A percentile compares a stretch with the other conserved stretches of the same genome.
These are phyloP conservation scores for Pseudochromis fuscus DNA, from an alignment of 2,797 vertebrate genomes.

Conservation along the genomic window DNA sequence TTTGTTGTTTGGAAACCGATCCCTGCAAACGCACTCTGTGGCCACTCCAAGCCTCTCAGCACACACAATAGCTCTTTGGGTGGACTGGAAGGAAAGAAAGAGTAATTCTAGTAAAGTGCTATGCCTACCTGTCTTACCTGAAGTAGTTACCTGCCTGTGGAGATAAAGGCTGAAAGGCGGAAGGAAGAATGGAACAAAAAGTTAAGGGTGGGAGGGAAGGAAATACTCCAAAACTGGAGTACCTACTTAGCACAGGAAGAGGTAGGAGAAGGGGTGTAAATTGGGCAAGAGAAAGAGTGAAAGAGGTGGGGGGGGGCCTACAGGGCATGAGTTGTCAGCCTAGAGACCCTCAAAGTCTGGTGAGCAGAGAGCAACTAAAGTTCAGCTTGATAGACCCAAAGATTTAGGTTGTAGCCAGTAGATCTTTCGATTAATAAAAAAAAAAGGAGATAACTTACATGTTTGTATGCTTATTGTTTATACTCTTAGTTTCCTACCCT, in stretches of 20 bases:
- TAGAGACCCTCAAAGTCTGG: constrained; percentile 36
- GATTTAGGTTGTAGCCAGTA: constrained; percentile 6
- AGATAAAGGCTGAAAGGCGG: constrained; percentile 69
- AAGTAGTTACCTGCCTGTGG: constrained; percentile 68
- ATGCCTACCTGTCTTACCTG: constrained; percentile 66
- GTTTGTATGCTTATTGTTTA: no score
- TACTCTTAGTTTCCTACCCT: no score
- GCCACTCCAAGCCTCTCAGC: constrained; percentile 80
- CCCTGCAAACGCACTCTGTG: constrained; percentile 70
- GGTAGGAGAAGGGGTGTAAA: constrained; percentile 19
- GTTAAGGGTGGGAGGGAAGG: constrained; percentile 60
- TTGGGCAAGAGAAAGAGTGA: constrained; percentile 21
- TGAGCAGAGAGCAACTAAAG: constrained; percentile 14
- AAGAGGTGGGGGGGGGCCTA: neutral
- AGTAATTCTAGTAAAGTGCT: constrained; percentile 73
- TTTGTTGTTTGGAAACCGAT: constrained; percentile 80
- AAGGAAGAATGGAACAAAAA: constrained; percentile 56
- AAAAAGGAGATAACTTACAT: neutral
- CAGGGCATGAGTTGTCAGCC: constrained; percentile 25
- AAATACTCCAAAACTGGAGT: constrained; percentile 70
- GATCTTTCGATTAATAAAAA: no score
- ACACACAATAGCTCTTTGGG: constrained; percentile 76
- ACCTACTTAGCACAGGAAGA: constrained; percentile 61
- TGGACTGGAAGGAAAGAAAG: constrained; percentile 62
- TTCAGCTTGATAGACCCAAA: constrained; percentile 9